Evolutionary conservation across 2,797 vertebrate genomes (phyloP).

Genomic region (Crypturellus tataupa): DNA sequence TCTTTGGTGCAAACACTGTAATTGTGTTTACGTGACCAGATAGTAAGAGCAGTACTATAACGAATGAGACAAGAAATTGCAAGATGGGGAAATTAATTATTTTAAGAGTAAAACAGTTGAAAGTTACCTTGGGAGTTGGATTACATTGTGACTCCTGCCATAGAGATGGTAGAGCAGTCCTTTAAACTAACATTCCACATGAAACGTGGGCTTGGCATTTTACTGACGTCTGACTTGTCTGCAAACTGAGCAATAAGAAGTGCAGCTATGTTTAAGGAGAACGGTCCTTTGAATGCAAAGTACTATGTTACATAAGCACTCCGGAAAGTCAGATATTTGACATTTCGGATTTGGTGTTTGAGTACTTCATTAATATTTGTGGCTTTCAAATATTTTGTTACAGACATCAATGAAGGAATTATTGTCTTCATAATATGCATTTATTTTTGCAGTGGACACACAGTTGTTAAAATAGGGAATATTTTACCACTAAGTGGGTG

Average conservation of each 20-base stretch:
- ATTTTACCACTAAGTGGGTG: neutral
- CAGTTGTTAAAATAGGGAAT: neutral
- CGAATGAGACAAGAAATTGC: neutral
- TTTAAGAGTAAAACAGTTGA: neutral
- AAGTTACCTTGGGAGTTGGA: neutral
- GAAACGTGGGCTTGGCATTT: neutral
- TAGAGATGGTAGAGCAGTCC: neutral
- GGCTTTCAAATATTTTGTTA: neutral
- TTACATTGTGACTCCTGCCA: neutral
- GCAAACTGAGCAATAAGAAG: neutral
- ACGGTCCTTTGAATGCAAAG: neutral
- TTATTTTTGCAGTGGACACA: neutral
- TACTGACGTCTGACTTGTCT: neutral
- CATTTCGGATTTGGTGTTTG: neutral
- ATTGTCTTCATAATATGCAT: neutral
- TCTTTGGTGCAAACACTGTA: neutral
- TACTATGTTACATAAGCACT: neutral
- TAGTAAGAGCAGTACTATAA: neutral
- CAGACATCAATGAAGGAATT: neutral
- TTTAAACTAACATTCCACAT: neutral
- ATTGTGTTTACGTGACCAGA: accelerated
- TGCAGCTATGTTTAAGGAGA: neutral
- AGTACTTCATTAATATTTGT: neutral
- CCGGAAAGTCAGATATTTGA: neutral
- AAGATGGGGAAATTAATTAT: neutral